Percentiles rank a stretch among this genome's conserved stretches.
These are phyloP conservation scores for Harpalus rufipes DNA, from an alignment of 2,888 invertebrate genomes.

Conservation along the genomic window DNA sequence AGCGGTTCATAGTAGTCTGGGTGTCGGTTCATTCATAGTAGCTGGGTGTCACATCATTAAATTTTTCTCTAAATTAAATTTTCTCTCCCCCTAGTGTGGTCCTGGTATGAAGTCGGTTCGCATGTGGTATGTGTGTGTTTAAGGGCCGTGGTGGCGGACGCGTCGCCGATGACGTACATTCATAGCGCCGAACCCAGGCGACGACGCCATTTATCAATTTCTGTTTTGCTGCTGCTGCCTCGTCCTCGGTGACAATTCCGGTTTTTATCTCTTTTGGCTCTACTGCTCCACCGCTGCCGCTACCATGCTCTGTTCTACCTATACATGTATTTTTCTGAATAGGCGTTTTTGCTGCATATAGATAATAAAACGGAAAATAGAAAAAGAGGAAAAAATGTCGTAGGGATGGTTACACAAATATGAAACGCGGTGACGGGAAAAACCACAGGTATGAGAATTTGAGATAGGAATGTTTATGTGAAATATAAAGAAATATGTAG, in stretches of 20 bases:
- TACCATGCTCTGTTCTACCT: slow-evolving; percentile 20
- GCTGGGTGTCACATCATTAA: too few species aligned
- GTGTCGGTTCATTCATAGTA: too few species aligned
- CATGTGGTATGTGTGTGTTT: slow-evolving; percentile 32
- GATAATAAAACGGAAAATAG: slow-evolving; percentile 47
- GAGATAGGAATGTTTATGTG: not conserved
- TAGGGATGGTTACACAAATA: not conserved
- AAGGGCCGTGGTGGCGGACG: slow-evolving; percentile 42
- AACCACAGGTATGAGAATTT: not conserved
- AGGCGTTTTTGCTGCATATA: slow-evolving; percentile 42
- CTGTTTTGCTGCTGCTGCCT: slow-evolving; percentile 61
- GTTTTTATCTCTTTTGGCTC: slow-evolving; percentile 55
- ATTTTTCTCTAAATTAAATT: too few species aligned
- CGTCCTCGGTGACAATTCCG: slow-evolving; percentile 62
- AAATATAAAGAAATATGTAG: not conserved
- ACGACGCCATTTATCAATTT: slow-evolving; percentile 67
- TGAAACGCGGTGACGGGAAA: not conserved
- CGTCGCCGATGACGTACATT: slow-evolving; percentile 63
- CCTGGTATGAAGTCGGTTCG: slow-evolving; percentile 3
- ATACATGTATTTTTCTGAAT: slow-evolving; percentile 30
- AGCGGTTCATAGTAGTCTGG: too few species aligned
- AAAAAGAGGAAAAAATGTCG: slow-evolving; percentile 7
- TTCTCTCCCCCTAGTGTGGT: not conserved
- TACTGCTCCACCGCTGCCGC: not conserved
- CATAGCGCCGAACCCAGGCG: slow-evolving; percentile 62